Base-by-base conservation (phyloP, 1,140 invertebrate genomes). In the Paralvinella palmiformis region DNA sequence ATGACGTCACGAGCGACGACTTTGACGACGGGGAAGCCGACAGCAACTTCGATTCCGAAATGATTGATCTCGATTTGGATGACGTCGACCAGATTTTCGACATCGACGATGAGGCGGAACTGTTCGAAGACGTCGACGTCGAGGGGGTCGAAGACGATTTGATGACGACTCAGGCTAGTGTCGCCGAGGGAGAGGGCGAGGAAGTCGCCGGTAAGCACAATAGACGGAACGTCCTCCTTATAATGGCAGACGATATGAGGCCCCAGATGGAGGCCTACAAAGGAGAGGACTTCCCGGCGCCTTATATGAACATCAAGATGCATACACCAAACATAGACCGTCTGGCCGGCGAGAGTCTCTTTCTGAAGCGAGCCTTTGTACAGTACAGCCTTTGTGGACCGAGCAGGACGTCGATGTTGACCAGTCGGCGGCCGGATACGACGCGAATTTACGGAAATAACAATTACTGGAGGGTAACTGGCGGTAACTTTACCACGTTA, bases 381-480 rank as follows among this genome's bases (percentile, higher is more conserved):
- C 89, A 88, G 85, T 37, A 84, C 82, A 52, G 80, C 92, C 22
- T 94, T 91, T 74, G 90, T 92, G 71, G 89, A 91, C 73, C 88
- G 91, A 57, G 55, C 29, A n/a, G 55, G 32, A 31, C 55, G 32
- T 57, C 55, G 10, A 7, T 57, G 27, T 31, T 57, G 15, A 57
- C 55, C 27, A n/a, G 27, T 6, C 72, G 84, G 68, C 29, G 61
- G 56, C 52, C 61, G 3, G 61, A 63, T 27, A 63, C 61, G n/a
- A 53, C 52, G 13, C 35, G 55, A 41, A 56, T 64, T 7, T 50
- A 64, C 31, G 57, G 50, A 20, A 15, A 55, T 5, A 52, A 27
- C 15, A 27, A 64, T 15, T 64, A 59, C 41, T 64, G 37, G 22
- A 37, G 63, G 36, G 33, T n/a, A n/a, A 36, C 36, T 6, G 44